Evolutionary conservation across 2,797 vertebrate species (phyloP).

Genomic region (Caiman crocodilus): DNA sequence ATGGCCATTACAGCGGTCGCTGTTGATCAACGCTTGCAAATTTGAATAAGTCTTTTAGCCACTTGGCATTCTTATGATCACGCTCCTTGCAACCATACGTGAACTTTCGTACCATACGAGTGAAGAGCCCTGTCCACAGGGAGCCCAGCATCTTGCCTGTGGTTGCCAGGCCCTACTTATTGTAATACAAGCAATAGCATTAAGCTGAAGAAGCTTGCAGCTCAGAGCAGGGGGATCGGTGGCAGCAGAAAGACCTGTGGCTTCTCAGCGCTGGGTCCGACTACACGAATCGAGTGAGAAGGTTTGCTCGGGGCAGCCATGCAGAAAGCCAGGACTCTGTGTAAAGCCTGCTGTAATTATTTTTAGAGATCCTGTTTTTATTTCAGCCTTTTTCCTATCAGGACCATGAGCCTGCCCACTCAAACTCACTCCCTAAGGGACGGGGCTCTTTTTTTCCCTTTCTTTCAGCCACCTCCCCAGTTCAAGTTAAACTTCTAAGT

Average conservation of each 20-base stretch:
- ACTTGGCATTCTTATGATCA: not conserved
- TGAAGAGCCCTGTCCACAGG: not conserved
- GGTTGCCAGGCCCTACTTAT: too few relatives aligned
- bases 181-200: not conserved
- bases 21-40: not conserved
- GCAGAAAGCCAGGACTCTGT: not conserved
- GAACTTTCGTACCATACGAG: not conserved
- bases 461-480: slow-evolving; percentile 41
- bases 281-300: not conserved
- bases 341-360: slow-evolving; percentile 19
- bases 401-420: not conserved
- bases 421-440: not conserved
- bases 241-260: not conserved
- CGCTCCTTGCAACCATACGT: too few relatives aligned
- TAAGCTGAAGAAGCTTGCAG: not conserved
- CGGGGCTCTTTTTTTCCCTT: slow-evolving; percentile 17
- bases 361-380: slow-evolving; percentile 42
- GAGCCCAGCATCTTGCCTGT: not conserved
- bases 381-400: slow-evolving; percentile 39
- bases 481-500: slow-evolving; percentile 55
- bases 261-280: not conserved
- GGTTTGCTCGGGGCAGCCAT: not conserved
- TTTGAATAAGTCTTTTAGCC: not conserved
- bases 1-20: not conserved
- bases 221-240: not conserved